Percentiles rank a stretch among this genome's conserved stretches.
Conservation (phyloP, 2,888 invertebrate species). For the Cyaniris semiargus region DNA sequence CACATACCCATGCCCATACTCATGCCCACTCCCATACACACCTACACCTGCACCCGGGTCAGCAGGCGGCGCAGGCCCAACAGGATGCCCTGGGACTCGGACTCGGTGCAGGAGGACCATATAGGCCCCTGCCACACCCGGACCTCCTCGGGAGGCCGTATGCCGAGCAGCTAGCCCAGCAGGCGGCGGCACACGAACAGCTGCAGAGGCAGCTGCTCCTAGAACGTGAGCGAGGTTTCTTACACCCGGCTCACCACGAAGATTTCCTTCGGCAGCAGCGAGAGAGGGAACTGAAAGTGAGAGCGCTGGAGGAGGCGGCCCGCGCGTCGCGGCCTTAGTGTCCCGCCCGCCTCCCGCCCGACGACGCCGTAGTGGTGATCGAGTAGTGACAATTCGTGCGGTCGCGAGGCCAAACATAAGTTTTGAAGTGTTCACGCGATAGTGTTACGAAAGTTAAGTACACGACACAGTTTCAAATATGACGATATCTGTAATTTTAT, state of each 20-base stretch:
- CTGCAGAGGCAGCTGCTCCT: slow-evolving; percentile 90
- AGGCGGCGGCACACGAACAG: slow-evolving; percentile 91
- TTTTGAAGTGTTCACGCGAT: slow-evolving; percentile 51
- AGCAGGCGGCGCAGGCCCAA: slow-evolving; percentile 84
- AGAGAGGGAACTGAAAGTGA: slow-evolving; percentile 91
- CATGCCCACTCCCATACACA: slow-evolving; percentile 95
- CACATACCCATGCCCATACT: slow-evolving; percentile 95
- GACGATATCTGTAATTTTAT: slow-evolving; percentile 68
- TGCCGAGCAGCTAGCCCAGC: slow-evolving; percentile 89
- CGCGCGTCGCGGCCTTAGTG: slow-evolving; percentile 80
- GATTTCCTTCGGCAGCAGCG: slow-evolving; percentile 87
- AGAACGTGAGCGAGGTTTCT: slow-evolving; percentile 87
- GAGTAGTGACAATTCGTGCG: slow-evolving; percentile 46
- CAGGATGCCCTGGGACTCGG: slow-evolving; percentile 82
- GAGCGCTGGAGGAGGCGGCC: slow-evolving; percentile 92
- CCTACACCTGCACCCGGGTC: slow-evolving; percentile 88
- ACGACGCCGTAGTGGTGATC: slow-evolving; percentile 49
- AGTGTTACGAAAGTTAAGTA: slow-evolving; percentile 48
- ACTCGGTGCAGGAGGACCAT: slow-evolving; percentile 73
- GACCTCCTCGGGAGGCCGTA: slow-evolving; percentile 90
- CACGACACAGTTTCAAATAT: slow-evolving; percentile 52
- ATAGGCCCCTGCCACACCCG: slow-evolving; percentile 86
- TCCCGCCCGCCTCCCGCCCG: slow-evolving; percentile 46
- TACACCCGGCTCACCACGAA: slow-evolving; percentile 79
- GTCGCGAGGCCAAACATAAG: slow-evolving; percentile 43